A percentile compares a stretch with the other conserved stretches of the same genome.
Evolutionary conservation across 1,140 invertebrate species (phyloP).

Genomic region (Pseudomyrmex gracilis): DNA sequence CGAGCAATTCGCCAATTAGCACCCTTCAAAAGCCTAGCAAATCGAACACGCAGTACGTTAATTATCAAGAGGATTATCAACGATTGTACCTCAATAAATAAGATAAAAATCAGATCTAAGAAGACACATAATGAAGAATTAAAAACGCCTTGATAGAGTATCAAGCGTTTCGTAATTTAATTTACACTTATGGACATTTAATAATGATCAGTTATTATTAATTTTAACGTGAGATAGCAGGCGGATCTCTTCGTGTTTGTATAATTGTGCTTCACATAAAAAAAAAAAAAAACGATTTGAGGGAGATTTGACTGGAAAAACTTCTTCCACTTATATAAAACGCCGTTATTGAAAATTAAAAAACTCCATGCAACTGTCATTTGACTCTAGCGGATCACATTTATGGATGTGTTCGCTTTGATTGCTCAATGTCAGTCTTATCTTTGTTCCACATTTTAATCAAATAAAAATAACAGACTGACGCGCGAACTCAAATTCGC

Average conservation of each 20-base stretch:
- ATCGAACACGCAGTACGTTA: constrained; percentile 75
- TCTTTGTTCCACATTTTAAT: no score
- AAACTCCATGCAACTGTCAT: no score
- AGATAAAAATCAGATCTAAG: constrained; percentile 79
- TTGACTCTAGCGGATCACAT: no score
- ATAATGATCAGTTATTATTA: constrained; percentile 58
- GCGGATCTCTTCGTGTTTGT: constrained; percentile 61
- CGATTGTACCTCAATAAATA: constrained; percentile 81
- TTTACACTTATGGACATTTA: constrained; percentile 39
- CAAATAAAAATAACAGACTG: no score
- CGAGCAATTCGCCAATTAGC: constrained; percentile 78
- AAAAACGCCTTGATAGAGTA: constrained; percentile 79
- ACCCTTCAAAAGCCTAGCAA: constrained; percentile 75
- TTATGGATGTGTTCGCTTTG: no score
- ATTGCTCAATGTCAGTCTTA: no score
- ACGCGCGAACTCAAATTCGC: no score
- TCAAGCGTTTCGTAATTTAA: constrained; percentile 16
- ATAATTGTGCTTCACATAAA: constrained; percentile 31
- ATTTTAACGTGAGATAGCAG: constrained; percentile 56
- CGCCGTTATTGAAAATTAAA: constrained; percentile 40
- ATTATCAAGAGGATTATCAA: constrained; percentile 79
- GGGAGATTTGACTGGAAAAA: constrained; percentile 61
- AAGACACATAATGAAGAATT: constrained; percentile 47
- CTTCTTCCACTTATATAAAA: constrained; percentile 70
- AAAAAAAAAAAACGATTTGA: constrained; percentile 11